Base-by-base conservation (phyloP, 2,113 vertebrate species). In the Osmerus mordax region DNA sequence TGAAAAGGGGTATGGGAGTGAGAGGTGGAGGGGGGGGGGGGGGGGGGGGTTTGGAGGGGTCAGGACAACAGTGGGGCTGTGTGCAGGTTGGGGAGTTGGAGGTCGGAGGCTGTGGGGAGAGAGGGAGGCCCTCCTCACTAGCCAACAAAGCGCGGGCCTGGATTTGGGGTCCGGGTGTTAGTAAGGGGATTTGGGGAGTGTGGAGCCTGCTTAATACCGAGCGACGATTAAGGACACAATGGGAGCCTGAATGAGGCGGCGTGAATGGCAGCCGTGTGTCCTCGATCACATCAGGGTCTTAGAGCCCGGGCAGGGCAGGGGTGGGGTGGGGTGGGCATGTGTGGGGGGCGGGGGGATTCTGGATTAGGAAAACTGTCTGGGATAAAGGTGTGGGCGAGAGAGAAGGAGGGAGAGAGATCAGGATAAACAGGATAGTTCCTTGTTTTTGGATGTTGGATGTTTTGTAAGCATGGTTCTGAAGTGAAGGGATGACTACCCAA, bases 151-250 rank as follows among this genome's bases (percentile, higher is more conserved):
- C 75, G 41, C 41, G 9, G 41, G 41, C 41, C 41, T 47, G 41
- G 41, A 47, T 47, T n/a, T 61, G 59, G 71, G 59, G 76, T 78
- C 82, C 64, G 75, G 74, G 78, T 77, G 78, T 75, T 79, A 62
- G 72, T 76, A 71, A 79, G 78, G 76, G 81, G 80, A 77, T 80
- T 77, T 16, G 18, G 80, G 60, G 78, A 55, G 76, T 74, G 76
- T 67, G 77, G 73, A 77, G 74, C 72, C 80, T 58, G 78, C 72
- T 82, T 85, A 87, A 87, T 81, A 83, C 86, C 72, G 70, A 79
- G 53, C 61, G 78, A 81, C 83, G 78, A 87, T 87, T 85, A 85
- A 81, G 79, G 67, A 76, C 76, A 87, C 86, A 87, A 87, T 85
- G 59, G 76, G 72, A 21, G 59, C 23, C 62, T 62, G 81, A 81